phyloP scores from a whole-genome alignment of 2,888 invertebrate genomes.

The Dasysyrphus tricinctus region DNA sequence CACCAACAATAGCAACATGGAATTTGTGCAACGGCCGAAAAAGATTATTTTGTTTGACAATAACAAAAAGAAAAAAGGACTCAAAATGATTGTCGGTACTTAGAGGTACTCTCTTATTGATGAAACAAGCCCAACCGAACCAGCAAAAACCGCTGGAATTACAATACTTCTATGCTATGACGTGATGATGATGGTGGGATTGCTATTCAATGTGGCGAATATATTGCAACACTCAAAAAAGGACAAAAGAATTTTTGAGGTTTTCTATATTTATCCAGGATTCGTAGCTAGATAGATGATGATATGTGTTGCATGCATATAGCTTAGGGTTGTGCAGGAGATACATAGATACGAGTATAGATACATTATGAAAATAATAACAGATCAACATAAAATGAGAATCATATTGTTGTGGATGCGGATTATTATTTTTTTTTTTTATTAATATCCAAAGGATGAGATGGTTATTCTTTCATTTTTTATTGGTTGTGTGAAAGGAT shows the following conservation, averaged over 20 bases:
- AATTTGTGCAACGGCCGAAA: slow-evolving; percentile 71
- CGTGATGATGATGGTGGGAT: slow-evolving; percentile 49
- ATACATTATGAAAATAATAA: slow-evolving; percentile 21
- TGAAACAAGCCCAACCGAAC: slow-evolving; percentile 24
- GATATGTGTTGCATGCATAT: neutral
- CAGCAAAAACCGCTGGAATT: slow-evolving; percentile 14
- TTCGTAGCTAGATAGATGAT: neutral
- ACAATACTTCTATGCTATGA: neutral
- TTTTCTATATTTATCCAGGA: slow-evolving; percentile 29
- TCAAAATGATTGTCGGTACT: slow-evolving; percentile 53
- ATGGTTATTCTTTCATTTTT: slow-evolving; percentile 6
- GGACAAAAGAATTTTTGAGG: slow-evolving; percentile 57
- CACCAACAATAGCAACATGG: slow-evolving; percentile 62
- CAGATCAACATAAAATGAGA: slow-evolving; percentile 53
- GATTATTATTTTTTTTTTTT: slow-evolving; percentile 55
- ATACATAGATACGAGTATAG: too few relatives aligned
- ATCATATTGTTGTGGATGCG: slow-evolving; percentile 61
- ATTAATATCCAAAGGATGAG: slow-evolving; percentile 52
- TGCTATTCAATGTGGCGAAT: slow-evolving; percentile 60
- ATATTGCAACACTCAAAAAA: slow-evolving; percentile 56
- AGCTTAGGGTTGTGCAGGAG: slow-evolving; percentile 59
- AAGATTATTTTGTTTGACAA: slow-evolving; percentile 69
- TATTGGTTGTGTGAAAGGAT: slow-evolving; percentile 62
- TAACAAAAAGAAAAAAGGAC: slow-evolving; percentile 18
- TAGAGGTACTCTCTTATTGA: slow-evolving; percentile 54